These are phyloP conservation scores for Paralichthys olivaceus DNA, from an alignment of 2,113 vertebrate species.

Conservation along the genomic window DNA sequence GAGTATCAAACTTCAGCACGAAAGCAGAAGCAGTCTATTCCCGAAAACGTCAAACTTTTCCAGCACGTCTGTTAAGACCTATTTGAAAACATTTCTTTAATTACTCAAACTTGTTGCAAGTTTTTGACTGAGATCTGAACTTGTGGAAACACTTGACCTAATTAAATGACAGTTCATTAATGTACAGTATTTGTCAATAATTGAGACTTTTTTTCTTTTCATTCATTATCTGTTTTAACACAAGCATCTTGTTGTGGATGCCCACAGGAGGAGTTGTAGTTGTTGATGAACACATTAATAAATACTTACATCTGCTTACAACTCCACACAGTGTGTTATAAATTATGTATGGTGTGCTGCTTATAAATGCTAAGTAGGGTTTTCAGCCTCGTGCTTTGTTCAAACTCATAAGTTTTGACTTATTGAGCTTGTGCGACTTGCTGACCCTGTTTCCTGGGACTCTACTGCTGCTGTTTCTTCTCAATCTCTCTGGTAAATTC, in stretches of 20 bases:
- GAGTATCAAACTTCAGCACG: not conserved
- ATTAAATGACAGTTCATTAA: not conserved
- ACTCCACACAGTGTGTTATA: not conserved
- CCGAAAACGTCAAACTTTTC: too few relatives aligned
- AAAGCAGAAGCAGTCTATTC: not conserved
- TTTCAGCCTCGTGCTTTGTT: not conserved
- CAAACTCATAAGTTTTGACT: not conserved
- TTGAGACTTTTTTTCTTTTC: not conserved
- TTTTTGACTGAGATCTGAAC: not conserved
- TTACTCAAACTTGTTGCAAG: not conserved
- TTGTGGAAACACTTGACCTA: not conserved
- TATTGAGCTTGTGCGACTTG: slow-evolving; percentile 5
- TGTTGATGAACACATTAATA: not conserved
- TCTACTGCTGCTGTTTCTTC: slow-evolving; percentile 29
- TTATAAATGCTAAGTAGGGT: not conserved
- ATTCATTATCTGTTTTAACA: not conserved
- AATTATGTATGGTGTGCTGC: not conserved
- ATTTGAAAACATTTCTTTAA: not conserved
- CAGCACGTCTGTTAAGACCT: too few relatives aligned
- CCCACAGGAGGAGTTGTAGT: not conserved
- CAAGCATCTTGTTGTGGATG: not conserved
- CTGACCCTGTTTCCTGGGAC: not conserved
- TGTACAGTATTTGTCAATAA: not conserved
- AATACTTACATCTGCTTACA: not conserved
- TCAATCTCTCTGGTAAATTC: slow-evolving; percentile 26